Conservation (phyloP, 2,888 invertebrate genomes). For the Ichneumoninae sp. region DNA sequence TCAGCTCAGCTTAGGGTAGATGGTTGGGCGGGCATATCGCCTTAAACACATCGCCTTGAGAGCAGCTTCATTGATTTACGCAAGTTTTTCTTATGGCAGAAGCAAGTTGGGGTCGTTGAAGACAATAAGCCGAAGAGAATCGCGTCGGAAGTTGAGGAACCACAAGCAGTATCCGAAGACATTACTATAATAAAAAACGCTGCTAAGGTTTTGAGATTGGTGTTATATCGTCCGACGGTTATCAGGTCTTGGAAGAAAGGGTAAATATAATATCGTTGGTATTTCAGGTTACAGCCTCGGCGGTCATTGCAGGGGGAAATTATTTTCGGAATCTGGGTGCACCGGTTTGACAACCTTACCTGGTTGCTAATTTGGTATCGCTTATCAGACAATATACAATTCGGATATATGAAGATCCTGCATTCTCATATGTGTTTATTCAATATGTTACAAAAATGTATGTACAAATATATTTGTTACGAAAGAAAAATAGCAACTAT, state of each 20-base stretch:
- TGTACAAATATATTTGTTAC: background rate
- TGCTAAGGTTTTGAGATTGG: conserved; percentile 41
- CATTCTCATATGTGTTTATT: background rate
- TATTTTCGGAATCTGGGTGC: conserved; percentile 55
- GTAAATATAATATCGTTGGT: background rate
- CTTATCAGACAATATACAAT: background rate
- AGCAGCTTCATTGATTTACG: background rate
- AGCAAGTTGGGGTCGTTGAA: conserved; percentile 11
- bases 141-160: conserved; percentile 36
- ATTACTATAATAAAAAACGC: conserved; percentile 60
- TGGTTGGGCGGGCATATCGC: background rate
- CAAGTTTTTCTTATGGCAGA: conserved; percentile 45
- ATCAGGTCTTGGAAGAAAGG: background rate
- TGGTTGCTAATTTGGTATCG: background rate
- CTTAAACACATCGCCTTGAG: background rate
- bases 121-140: conserved; percentile 36
- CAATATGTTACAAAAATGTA: background rate
- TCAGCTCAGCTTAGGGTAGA: background rate
- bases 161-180: conserved; percentile 32
- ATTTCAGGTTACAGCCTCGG: conserved; percentile 49
- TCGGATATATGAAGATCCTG: background rate
- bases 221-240: background rate
- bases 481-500: background rate
- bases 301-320: conserved; percentile 50
- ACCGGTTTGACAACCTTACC: conserved; percentile 27